Evolutionary conservation across 2,797 vertebrate genomes (phyloP).

Genomic region (Neoniphon sammara): DNA sequence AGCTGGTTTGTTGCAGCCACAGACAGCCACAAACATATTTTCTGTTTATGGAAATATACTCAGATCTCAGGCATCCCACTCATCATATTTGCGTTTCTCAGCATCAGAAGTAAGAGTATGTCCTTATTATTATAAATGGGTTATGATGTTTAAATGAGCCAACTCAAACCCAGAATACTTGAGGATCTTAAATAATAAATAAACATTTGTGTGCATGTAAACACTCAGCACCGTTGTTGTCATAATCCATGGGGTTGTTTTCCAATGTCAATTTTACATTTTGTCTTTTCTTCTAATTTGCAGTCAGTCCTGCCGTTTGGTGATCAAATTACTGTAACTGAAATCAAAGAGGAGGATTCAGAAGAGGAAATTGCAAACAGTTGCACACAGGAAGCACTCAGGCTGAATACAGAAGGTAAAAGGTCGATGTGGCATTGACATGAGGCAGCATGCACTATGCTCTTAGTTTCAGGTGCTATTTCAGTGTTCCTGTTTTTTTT

Average conservation of each 20-base stretch:
- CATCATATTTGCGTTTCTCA: not conserved
- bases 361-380: constrained; percentile 44
- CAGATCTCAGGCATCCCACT: too few relatives aligned
- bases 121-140: not conserved
- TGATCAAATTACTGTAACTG: constrained; percentile 40
- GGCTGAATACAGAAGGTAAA: constrained; percentile 47
- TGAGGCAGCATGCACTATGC: not conserved
- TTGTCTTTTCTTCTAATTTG: constrained; percentile 5
- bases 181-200: not conserved
- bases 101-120: not conserved
- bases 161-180: not conserved
- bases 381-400: constrained; percentile 35
- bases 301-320: constrained; percentile 35
- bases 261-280: not conserved
- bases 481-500: constrained; percentile 22
- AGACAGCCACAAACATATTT: too few relatives aligned
- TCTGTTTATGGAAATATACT: too few relatives aligned
- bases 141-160: not conserved
- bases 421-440: not conserved
- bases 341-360: constrained; percentile 68
- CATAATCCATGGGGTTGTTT: not conserved
- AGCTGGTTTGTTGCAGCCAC: not conserved
- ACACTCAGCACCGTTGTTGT: not conserved
- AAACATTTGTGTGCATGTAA: not conserved
- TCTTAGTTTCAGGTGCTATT: constrained; percentile 2